Evolutionary conservation across 2,888 invertebrate genomes (phyloP).

Genomic region (Clusia tigrina): DNA sequence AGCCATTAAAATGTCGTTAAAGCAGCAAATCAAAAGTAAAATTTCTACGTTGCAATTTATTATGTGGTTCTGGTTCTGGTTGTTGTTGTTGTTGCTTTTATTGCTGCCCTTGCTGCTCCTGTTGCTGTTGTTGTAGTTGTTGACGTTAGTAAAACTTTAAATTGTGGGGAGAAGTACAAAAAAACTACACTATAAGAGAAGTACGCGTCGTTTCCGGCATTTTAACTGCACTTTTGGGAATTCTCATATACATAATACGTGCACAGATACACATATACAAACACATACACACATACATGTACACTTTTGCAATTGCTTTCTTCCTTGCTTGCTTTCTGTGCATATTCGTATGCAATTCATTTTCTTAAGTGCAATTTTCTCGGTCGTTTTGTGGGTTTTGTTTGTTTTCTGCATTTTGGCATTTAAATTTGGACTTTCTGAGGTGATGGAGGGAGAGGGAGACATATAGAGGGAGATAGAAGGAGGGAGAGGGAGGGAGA

Average conservation of each 20-base stretch:
- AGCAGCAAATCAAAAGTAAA: slow-evolving; percentile 53
- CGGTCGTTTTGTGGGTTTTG: neutral
- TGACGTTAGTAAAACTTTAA: slow-evolving; percentile 37
- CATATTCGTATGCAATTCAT: slow-evolving; percentile 6
- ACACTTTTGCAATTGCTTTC: neutral
- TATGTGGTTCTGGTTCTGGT: neutral
- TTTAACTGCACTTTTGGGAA: slow-evolving; percentile 43
- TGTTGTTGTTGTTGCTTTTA: neutral
- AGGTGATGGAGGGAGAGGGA: too few species aligned
- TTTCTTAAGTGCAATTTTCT: slow-evolving; percentile 9
- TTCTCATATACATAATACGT: slow-evolving; percentile 35
- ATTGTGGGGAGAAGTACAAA: too few species aligned
- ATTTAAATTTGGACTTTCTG: neutral
- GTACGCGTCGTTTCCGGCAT: slow-evolving; percentile 38
- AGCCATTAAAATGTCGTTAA: slow-evolving; percentile 56
- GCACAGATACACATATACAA: neutral
- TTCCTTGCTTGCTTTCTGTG: neutral
- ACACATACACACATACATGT: neutral
- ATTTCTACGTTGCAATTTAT: slow-evolving; percentile 49
- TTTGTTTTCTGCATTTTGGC: neutral
- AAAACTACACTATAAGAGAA: too few species aligned
- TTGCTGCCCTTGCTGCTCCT: neutral
- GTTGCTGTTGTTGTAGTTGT: slow-evolving; percentile 21
- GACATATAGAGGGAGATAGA: too few species aligned
- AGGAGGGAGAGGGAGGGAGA: too few species aligned